Conservation (phyloP, 2,888 invertebrate species). For the Esperia sulphurella region DNA sequence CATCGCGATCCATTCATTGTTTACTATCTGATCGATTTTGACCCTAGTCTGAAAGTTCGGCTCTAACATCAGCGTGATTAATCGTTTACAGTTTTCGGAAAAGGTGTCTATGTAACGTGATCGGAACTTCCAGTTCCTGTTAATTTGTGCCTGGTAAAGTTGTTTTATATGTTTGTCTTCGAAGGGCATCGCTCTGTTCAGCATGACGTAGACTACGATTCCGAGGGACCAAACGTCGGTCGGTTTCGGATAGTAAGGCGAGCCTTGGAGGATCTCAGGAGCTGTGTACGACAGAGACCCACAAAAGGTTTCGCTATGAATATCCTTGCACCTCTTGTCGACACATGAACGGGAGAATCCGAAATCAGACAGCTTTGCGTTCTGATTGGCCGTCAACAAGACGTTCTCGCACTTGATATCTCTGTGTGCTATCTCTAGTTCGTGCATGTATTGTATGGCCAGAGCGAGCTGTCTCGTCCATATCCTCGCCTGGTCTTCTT, state of each 20-base stretch:
- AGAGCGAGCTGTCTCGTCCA: conserved; percentile 85
- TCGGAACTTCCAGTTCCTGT: conserved; percentile 84
- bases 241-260: conserved; percentile 84
- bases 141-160: conserved; percentile 81
- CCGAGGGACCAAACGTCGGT: conserved; percentile 91
- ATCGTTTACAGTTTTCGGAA: conserved; percentile 81
- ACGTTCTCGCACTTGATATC: conserved; percentile 93
- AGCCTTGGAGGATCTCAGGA: conserved; percentile 90
- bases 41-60: conserved; percentile 81
- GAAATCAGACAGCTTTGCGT: conserved; percentile 90
- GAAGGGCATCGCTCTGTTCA: conserved; percentile 91
- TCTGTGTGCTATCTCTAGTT: conserved; percentile 86
- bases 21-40: conserved; percentile 78
- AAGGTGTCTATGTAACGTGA: conserved; percentile 78
- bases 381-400: conserved; percentile 85
- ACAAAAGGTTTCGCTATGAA: conserved; percentile 89
- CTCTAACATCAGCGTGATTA: conserved; percentile 82
- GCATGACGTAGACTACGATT: conserved; percentile 88
- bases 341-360: conserved; percentile 83
- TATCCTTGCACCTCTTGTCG: conserved; percentile 55
- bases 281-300: conserved; percentile 93
- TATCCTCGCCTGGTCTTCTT: conserved; percentile 83
- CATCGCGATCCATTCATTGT: conserved; percentile 82
- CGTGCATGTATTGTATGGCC: conserved; percentile 86
- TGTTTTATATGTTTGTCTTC: conserved; percentile 86